A percentile compares a stretch with the other conserved stretches of the same genome.
Evolutionary conservation across 2,113 vertebrate species (phyloP).

Genomic region (Hystrix cristata): DNA sequence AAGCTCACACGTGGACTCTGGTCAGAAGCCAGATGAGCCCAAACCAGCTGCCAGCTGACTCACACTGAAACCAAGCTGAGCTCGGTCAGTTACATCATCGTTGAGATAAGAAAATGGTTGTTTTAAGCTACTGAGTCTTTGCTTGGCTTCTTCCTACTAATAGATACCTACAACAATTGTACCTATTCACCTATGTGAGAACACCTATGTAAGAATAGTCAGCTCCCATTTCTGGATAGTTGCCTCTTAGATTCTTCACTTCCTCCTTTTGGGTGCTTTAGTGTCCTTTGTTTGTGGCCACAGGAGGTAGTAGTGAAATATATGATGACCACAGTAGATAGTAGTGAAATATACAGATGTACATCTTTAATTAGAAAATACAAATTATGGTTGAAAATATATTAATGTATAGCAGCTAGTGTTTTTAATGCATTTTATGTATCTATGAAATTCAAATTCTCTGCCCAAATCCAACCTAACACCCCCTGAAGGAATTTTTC

Average conservation of each 20-base stretch:
- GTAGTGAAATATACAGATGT: neutral
- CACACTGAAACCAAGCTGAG: neutral
- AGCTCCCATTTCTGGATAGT: neutral
- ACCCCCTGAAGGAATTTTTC: neutral
- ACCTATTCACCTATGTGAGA: neutral
- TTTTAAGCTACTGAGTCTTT: neutral
- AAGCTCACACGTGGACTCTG: neutral
- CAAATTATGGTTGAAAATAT: neutral
- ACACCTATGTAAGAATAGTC: neutral
- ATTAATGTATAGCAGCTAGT: neutral
- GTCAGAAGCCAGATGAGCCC: neutral
- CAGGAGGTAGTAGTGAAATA: neutral
- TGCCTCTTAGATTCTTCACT: neutral
- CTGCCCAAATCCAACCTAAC: neutral
- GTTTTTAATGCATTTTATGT: constrained; percentile 15
- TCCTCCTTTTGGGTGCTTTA: neutral
- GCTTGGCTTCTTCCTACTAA: neutral
- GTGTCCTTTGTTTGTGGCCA: neutral
- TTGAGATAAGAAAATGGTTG: neutral
- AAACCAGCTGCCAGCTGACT: neutral
- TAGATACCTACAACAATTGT: neutral
- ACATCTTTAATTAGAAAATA: constrained; percentile 25
- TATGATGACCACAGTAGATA: neutral
- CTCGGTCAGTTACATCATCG: neutral
- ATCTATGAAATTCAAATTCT: neutral